Evolutionary conservation across 2,797 vertebrate species (phyloP).

Genomic region (Phalanger gymnotis): DNA sequence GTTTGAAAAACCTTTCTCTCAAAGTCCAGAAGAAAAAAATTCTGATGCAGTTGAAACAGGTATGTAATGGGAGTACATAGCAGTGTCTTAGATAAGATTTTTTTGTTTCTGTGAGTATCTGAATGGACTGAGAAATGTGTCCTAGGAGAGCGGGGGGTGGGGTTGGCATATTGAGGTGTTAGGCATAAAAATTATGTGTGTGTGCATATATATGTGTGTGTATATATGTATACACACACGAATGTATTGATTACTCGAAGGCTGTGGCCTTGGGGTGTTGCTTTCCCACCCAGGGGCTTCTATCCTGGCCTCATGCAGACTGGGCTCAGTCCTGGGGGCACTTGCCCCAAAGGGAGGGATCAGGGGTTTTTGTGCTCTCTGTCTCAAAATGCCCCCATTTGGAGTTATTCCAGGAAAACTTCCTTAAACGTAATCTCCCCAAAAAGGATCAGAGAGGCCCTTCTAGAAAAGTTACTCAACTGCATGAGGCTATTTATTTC

Average conservation of each 20-base stretch:
- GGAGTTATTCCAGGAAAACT: not conserved
- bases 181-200: not conserved
- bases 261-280: not conserved
- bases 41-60: conserved; percentile 85
- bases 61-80: conserved; percentile 51
- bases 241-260: not conserved
- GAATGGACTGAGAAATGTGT: not conserved
- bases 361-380: not conserved
- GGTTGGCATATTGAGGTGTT: not conserved
- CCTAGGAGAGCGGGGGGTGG: not conserved
- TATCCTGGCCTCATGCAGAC: not conserved
- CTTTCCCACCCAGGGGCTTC: too few relatives aligned
- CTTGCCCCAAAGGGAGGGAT: not conserved
- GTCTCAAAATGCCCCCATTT: not conserved
- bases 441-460: not conserved
- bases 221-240: not conserved
- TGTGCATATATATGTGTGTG: too few relatives aligned
- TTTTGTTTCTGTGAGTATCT: not conserved
- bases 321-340: not conserved
- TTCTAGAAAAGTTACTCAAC: not conserved
- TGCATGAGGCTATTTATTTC: not conserved
- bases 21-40: conserved; percentile 85
- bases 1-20: conserved; percentile 84
- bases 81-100: not conserved
- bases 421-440: not conserved